Conservation (phyloP, 2,888 invertebrate genomes). For the Tribolium freemani region DNA sequence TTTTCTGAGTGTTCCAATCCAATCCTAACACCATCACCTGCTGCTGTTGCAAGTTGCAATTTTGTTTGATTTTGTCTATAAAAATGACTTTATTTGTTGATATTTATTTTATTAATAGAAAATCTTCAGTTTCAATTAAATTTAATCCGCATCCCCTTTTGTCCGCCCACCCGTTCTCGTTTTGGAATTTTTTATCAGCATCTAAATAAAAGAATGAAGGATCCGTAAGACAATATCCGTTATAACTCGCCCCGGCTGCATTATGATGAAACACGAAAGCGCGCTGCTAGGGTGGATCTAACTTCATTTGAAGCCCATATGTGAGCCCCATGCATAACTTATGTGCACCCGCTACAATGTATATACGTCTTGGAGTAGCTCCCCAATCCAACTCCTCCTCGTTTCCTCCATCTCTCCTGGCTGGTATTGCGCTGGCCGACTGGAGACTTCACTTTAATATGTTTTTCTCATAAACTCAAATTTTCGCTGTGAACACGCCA, state of each 20-base stretch:
- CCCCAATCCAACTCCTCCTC: slow-evolving; percentile 29
- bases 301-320: slow-evolving; percentile 56
- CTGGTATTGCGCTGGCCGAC: slow-evolving; percentile 48
- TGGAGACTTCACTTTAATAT: slow-evolving; percentile 52
- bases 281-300: slow-evolving; percentile 50
- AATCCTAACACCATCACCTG: too few species aligned
- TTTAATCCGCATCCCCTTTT: background rate
- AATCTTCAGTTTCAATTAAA: slow-evolving; percentile 16
- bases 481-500: slow-evolving; percentile 45
- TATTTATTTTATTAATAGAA: background rate
- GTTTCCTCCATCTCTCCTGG: slow-evolving; percentile 10
- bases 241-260: slow-evolving; percentile 50
- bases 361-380: slow-evolving; percentile 37
- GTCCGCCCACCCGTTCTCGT: background rate
- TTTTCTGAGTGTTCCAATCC: too few species aligned
- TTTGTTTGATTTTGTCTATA: background rate
- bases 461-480: slow-evolving; percentile 49
- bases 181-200: slow-evolving; percentile 36
- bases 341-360: slow-evolving; percentile 47
- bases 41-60: too few species aligned
- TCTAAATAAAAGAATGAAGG: slow-evolving; percentile 42
- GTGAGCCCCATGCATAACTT: slow-evolving; percentile 56
- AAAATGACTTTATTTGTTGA: slow-evolving; percentile 6
- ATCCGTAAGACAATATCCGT: slow-evolving; percentile 52
- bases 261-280: slow-evolving; percentile 51